Percentiles rank a stretch among this genome's conserved stretches.
These are phyloP conservation scores for Cephus pulcher DNA, from an alignment of 2,888 invertebrate genomes.

Conservation along the genomic window DNA sequence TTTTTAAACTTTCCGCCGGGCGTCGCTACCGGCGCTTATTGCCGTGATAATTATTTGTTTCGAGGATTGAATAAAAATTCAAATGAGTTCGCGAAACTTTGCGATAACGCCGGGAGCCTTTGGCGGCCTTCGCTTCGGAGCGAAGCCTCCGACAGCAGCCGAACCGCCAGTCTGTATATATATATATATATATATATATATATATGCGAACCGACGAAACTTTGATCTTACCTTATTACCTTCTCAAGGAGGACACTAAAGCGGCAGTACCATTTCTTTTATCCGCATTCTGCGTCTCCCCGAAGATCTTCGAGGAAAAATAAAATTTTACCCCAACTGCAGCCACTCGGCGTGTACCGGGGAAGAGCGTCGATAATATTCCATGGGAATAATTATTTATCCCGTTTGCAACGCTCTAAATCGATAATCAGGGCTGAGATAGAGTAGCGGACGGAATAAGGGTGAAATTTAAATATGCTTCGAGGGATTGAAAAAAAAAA, in stretches of 20 bases:
- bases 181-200: no score
- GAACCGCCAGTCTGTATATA: no score
- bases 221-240: constrained; percentile 63
- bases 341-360: no score
- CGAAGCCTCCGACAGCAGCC: constrained; percentile 7
- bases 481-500: no score
- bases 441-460: background rate
- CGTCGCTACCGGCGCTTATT: constrained; percentile 38
- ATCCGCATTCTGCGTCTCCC: background rate
- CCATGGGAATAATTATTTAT: background rate
- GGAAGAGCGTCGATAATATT: background rate
- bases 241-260: constrained; percentile 41
- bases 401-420: background rate
- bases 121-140: background rate
- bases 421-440: background rate
- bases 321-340: background rate
- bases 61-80: constrained; percentile 60
- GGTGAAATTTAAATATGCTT: background rate
- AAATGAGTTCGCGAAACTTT: constrained; percentile 53
- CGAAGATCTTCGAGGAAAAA: background rate
- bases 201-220: constrained; percentile 33
- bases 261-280: background rate
- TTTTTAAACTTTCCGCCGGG: background rate
- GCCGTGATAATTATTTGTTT: constrained; percentile 62
- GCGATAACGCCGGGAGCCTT: background rate